These are phyloP conservation scores for Xylophagus ater DNA, from an alignment of 2,888 invertebrate genomes.

Conservation along the genomic window DNA sequence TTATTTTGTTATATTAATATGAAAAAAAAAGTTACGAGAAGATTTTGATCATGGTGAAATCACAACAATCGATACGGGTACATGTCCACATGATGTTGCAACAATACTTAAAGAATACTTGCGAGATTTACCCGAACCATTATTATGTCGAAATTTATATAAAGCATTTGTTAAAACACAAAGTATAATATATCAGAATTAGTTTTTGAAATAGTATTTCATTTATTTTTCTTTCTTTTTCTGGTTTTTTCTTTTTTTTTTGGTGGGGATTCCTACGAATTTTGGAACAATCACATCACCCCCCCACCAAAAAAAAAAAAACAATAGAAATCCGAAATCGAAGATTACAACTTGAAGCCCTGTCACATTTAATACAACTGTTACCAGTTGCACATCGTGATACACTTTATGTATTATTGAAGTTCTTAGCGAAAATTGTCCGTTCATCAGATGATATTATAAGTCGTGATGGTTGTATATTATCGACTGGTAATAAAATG, in stretches of 20 bases:
- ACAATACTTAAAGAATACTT: slow-evolving; percentile 88
- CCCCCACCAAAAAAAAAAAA: neutral
- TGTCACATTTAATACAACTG: slow-evolving; percentile 73
- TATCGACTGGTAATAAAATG: slow-evolving; percentile 74
- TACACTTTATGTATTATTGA: slow-evolving; percentile 64
- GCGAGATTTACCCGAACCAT: slow-evolving; percentile 82
- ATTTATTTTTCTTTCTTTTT: slow-evolving; percentile 4
- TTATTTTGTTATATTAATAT: slow-evolving; percentile 4
- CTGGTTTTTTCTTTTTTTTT: neutral
- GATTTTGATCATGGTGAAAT: slow-evolving; percentile 78
- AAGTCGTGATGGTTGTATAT: slow-evolving; percentile 24
- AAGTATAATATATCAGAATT: slow-evolving; percentile 51
- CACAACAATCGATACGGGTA: slow-evolving; percentile 60
- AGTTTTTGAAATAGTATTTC: slow-evolving; percentile 30
- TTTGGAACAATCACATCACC: neutral
- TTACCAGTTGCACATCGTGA: slow-evolving; percentile 81
- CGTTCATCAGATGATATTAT: slow-evolving; percentile 28
- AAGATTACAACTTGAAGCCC: slow-evolving; percentile 68
- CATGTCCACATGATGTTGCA: slow-evolving; percentile 88
- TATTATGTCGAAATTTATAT: slow-evolving; percentile 81
- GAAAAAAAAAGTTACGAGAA: slow-evolving; percentile 58
- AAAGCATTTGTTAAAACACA: slow-evolving; percentile 82
- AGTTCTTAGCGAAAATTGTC: slow-evolving; percentile 57
- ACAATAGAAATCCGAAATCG: slow-evolving; percentile 66
- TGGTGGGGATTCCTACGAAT: neutral